A percentile compares a stretch with the other conserved stretches of the same genome.
Evolutionary conservation across 53 echinoderm and acorn worm genomes (phyloP).

Genomic region (Paracentrotus lividus): DNA sequence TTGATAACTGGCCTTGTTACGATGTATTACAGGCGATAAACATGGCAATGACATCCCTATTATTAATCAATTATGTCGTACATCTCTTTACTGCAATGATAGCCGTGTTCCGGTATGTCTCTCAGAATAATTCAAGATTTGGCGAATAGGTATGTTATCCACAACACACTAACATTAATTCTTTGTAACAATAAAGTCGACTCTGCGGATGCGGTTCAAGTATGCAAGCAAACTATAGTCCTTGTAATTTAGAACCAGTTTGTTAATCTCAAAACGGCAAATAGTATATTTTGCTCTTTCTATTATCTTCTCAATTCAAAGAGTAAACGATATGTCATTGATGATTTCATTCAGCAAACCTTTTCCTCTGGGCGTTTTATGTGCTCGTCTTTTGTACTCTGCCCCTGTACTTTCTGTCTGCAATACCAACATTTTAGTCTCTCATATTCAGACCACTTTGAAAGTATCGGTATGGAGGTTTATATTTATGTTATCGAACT

Average conservation of each 20-base stretch:
- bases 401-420: background rate
- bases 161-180: background rate
- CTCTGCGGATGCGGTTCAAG: background rate
- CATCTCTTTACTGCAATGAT: background rate
- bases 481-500: too few relatives aligned
- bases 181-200: background rate
- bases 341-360: background rate
- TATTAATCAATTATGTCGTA: background rate
- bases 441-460: background rate
- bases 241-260: conserved; percentile 13
- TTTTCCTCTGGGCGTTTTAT: background rate
- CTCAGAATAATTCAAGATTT: background rate
- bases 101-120: background rate
- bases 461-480: background rate
- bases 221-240: background rate
- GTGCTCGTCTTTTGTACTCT: background rate
- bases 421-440: background rate
- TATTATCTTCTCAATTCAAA: background rate
- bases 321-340: background rate
- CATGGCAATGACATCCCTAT: background rate
- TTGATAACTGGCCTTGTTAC: background rate
- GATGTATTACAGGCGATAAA: background rate
- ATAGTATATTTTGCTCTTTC: background rate
- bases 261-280: conserved; percentile 8
- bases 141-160: background rate